Percentiles rank a stretch among this genome's conserved stretches.
These are phyloP conservation scores for Zaprionus gabonicus DNA, from an alignment of 1,140 invertebrate genomes.

Conservation along the genomic window DNA sequence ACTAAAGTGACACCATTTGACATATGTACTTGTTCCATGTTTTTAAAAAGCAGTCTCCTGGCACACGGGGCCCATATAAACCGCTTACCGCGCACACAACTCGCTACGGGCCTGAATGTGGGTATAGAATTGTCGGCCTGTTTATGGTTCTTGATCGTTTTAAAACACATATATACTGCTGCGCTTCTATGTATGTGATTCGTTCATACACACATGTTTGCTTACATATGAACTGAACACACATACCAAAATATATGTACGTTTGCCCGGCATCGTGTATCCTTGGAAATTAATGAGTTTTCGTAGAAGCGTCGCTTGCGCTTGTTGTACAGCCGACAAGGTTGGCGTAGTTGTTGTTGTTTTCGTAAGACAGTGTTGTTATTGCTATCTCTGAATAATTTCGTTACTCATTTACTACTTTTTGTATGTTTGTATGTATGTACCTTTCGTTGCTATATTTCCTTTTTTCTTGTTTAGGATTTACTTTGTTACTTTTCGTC, in stretches of 20 bases:
- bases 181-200: not conserved
- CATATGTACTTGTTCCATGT: too few species aligned
- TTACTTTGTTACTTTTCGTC: too few species aligned
- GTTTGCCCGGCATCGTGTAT: constrained; percentile 45
- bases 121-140: not conserved
- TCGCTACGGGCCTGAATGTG: too few species aligned
- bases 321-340: constrained; percentile 28
- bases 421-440: constrained; percentile 14
- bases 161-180: not conserved
- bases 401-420: constrained; percentile 43
- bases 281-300: constrained; percentile 74
- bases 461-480: too few species aligned
- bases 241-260: constrained; percentile 3
- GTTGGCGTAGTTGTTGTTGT: constrained; percentile 13
- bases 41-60: too few species aligned
- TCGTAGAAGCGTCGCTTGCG: constrained; percentile 45
- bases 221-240: not conserved
- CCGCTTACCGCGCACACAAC: too few species aligned
- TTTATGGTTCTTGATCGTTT: not conserved
- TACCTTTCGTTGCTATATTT: too few species aligned
- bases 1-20: too few species aligned
- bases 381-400: constrained; percentile 44
- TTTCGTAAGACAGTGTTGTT: constrained; percentile 31
- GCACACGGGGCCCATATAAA: too few species aligned
- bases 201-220: not conserved